phyloP scores from a whole-genome alignment of 2,113 vertebrate species.

The Nymphicus hollandicus region DNA sequence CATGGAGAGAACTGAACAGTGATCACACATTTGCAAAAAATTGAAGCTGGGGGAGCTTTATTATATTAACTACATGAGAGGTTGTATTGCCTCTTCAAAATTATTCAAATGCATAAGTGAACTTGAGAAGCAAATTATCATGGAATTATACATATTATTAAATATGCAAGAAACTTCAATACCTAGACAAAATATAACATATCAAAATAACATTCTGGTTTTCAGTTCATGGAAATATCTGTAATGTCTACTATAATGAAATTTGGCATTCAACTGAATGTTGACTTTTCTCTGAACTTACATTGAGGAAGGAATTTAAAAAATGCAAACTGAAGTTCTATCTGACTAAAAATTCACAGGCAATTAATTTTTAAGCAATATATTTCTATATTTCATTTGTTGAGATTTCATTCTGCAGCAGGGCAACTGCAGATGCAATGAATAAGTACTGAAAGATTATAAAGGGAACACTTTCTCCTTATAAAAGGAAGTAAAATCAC shows the following conservation, averaged over 20 bases:
- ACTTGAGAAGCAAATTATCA: not conserved
- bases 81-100: not conserved
- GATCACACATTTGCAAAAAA: not conserved
- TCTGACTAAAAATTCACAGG: not conserved
- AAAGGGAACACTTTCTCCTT: not conserved
- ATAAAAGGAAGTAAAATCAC: not conserved
- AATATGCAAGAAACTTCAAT: not conserved
- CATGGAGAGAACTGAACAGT: fast-evolving
- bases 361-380: not conserved
- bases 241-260: not conserved
- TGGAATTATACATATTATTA: not conserved
- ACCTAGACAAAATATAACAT: not conserved
- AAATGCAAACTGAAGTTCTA: not conserved
- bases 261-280: not conserved
- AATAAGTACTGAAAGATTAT: not conserved
- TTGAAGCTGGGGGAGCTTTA: not conserved
- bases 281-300: not conserved
- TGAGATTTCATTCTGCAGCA: not conserved
- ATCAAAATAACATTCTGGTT: not conserved
- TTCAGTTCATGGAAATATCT: not conserved
- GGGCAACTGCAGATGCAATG: not conserved
- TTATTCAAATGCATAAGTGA: not conserved
- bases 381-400: not conserved
- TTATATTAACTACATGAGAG: not conserved
- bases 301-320: not conserved